Evolutionary conservation across 1,140 invertebrate genomes (phyloP), one percentile per base, ranked within the genome.

Genomic region (Proctacanthus coquilletti): DNA sequence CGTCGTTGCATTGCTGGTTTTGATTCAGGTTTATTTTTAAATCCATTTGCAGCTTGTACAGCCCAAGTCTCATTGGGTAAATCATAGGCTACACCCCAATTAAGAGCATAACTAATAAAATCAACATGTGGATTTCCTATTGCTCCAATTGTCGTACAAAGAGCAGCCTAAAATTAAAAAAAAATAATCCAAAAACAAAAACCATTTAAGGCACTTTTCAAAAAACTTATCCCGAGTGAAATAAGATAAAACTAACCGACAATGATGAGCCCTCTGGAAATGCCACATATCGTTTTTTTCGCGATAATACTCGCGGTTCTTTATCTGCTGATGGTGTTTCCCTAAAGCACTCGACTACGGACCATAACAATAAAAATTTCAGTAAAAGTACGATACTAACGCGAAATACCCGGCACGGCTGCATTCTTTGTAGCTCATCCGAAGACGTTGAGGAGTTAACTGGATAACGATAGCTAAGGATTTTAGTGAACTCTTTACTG

Each of bases 21-120:
- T 47, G 56, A 3, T 4, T 21, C 4, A 42, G 43, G 23, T 57
- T 51, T 33, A 47, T 27, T 33, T 29, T 43, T 35, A 47, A 59
- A 51, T 13, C 53, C 53, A 27, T 59, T 42, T 49, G 64, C 27
- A 33, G 65, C 61, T 3, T 71, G 55, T 17, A 72, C 59, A 2
- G 72, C 65, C 49, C 72, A 72, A 1, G 74, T 73, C 34, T 71
- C 68, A 46, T 81, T 73, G 2, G 80, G 80, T 27, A 83, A 50
- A 47, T 81, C 77, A 44, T 80, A 83, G 2, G 77, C 74, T 23
- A 80, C 72, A 34, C 77, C 78, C 77, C 77, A 82, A 56, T 81
- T 82, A 10, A 61, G 35, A 19, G 53, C 57, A 36, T 49, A 61
- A 43, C 50, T 54, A 44, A 56, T 50, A 31, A 55, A 47, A 34